Conservation (phyloP, 2,113 vertebrate genomes). For the Gymnorhina tibicen region DNA sequence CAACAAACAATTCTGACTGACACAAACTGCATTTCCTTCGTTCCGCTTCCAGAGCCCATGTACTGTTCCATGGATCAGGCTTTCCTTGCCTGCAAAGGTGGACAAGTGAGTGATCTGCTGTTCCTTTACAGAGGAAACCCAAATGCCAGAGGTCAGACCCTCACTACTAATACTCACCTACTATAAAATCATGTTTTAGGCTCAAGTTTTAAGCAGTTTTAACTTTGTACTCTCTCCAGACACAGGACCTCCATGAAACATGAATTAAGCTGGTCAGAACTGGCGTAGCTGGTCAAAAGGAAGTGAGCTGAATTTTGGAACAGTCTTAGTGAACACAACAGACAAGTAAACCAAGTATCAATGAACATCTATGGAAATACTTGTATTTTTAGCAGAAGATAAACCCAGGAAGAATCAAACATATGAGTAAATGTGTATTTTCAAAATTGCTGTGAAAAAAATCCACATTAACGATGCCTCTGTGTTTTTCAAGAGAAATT, state of each 20-base stretch:
- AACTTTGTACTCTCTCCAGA: background rate
- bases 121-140: background rate
- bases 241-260: background rate
- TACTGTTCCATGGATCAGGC: background rate
- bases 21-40: background rate
- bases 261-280: background rate
- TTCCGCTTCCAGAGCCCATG: background rate
- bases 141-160: background rate
- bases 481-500: background rate
- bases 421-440: background rate
- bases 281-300: background rate
- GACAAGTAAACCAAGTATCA: background rate
- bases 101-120: background rate
- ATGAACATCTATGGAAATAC: background rate
- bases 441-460: background rate
- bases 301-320: background rate
- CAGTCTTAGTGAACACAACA: background rate
- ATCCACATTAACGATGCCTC: background rate
- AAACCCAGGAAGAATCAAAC: background rate
- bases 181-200: background rate
- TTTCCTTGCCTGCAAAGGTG: background rate
- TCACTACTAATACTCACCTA: background rate
- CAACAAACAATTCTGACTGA: background rate
- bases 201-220: background rate
- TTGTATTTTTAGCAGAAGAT: background rate